These are phyloP conservation scores for Strigamia crassipes DNA, from an alignment of 2,888 invertebrate species.

Conservation along the genomic window DNA sequence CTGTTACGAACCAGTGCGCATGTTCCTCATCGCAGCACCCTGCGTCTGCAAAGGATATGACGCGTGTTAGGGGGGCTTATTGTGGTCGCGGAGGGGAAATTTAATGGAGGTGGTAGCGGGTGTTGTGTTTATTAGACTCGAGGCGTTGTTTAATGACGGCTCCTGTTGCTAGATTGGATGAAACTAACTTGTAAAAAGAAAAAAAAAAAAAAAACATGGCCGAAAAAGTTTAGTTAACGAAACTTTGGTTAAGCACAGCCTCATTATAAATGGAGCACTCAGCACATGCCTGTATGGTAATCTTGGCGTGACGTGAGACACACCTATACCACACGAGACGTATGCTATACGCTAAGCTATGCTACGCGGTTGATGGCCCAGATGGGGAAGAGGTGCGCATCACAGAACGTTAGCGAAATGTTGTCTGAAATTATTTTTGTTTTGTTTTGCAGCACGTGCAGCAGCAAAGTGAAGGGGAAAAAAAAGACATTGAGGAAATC, in stretches of 20 bases:
- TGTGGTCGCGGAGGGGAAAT: background rate
- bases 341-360: too few relatives aligned
- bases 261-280: slow-evolving; percentile 9
- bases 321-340: background rate
- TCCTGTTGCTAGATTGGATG: background rate
- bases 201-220: background rate
- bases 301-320: slow-evolving; percentile 17
- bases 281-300: background rate
- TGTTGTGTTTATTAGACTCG: background rate
- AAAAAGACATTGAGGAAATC: background rate
- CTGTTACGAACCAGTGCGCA: slow-evolving; percentile 3
- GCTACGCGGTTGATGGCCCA: slow-evolving; percentile 24
- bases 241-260: background rate
- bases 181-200: background rate
- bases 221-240: background rate
- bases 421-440: background rate
- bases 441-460: background rate
- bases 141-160: background rate
- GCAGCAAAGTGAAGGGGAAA: background rate
- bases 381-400: background rate
- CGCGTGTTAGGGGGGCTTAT: slow-evolving; percentile 10
- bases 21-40: background rate
- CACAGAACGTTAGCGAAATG: background rate
- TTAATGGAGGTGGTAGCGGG: background rate
- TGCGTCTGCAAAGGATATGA: slow-evolving; percentile 8